These are phyloP conservation scores for Cheilosia grossa DNA, from an alignment of 2,888 invertebrate species.

Conservation along the genomic window DNA sequence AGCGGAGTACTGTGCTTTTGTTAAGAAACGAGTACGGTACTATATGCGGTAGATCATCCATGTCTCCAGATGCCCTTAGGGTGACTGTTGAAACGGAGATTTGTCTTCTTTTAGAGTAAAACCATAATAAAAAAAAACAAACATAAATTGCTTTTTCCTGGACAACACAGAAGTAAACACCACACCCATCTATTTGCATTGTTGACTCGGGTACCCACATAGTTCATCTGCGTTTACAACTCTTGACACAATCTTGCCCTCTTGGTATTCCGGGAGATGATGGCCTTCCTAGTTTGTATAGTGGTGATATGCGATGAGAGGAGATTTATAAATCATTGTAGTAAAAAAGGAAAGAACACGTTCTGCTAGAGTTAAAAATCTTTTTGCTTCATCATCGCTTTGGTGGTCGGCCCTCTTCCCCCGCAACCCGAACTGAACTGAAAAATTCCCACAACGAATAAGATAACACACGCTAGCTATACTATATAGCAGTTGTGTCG, in stretches of 20 bases:
- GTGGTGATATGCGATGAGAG: slow-evolving; percentile 26
- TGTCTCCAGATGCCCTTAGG: slow-evolving; percentile 59
- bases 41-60: slow-evolving; percentile 49
- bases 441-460: slow-evolving; percentile 27
- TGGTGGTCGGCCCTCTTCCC: slow-evolving; percentile 21
- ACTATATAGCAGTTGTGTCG: slow-evolving; percentile 34
- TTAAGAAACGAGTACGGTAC: not conserved
- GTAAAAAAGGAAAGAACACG: not conserved
- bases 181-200: slow-evolving; percentile 68
- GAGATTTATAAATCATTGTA: slow-evolving; percentile 53
- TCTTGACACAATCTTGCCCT: slow-evolving; percentile 45
- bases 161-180: slow-evolving; percentile 62
- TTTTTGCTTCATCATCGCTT: slow-evolving; percentile 57
- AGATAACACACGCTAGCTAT: slow-evolving; percentile 40
- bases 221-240: slow-evolving; percentile 61
- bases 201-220: slow-evolving; percentile 63
- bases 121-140: not conserved
- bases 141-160: not conserved
- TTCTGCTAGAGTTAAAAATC: slow-evolving; percentile 59
- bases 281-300: slow-evolving; percentile 34
- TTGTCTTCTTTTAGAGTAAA: slow-evolving; percentile 28
- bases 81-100: slow-evolving; percentile 4
- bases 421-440: slow-evolving; percentile 21
- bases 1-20: too few relatives aligned
- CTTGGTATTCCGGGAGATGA: slow-evolving; percentile 38